phyloP scores from a whole-genome alignment of 2,797 vertebrate genomes.

The Uromys caudimaculatus region DNA sequence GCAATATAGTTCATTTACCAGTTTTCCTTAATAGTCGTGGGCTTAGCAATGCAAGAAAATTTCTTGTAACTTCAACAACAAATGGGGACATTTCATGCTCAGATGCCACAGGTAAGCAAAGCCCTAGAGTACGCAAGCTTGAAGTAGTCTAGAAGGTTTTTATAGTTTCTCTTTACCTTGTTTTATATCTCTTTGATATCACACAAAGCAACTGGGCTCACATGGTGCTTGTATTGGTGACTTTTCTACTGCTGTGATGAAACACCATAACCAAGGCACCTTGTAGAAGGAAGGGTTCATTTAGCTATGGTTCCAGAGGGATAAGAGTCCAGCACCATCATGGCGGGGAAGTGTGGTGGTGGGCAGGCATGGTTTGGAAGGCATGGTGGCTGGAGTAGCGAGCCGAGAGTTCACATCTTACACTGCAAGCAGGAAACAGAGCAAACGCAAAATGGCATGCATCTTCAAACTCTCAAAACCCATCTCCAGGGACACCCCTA shows the following conservation, averaged over 20 bases:
- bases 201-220: not conserved
- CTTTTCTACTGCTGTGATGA: not conserved
- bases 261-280: not conserved
- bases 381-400: not conserved
- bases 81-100: slow-evolving; percentile 92
- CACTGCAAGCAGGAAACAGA: not conserved
- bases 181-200: not conserved
- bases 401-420: not conserved
- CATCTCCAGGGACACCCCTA: not conserved
- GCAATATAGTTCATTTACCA: slow-evolving; percentile 97
- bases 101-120: slow-evolving; percentile 88
- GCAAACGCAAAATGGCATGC: not conserved
- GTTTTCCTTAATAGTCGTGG: slow-evolving; percentile 98
- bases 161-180: not conserved
- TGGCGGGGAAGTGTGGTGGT: not conserved
- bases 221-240: not conserved
- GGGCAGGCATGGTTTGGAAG: not conserved
- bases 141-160: not conserved
- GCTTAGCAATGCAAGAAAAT: slow-evolving; percentile 92
- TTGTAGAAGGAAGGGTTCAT: not conserved
- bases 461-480: not conserved
- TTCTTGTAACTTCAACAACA: slow-evolving; percentile 88
- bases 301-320: not conserved
- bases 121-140: not conserved
- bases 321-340: too few species aligned